These are phyloP conservation scores for Nysson spinosus DNA, from an alignment of 2,888 invertebrate species.

Conservation along the genomic window DNA sequence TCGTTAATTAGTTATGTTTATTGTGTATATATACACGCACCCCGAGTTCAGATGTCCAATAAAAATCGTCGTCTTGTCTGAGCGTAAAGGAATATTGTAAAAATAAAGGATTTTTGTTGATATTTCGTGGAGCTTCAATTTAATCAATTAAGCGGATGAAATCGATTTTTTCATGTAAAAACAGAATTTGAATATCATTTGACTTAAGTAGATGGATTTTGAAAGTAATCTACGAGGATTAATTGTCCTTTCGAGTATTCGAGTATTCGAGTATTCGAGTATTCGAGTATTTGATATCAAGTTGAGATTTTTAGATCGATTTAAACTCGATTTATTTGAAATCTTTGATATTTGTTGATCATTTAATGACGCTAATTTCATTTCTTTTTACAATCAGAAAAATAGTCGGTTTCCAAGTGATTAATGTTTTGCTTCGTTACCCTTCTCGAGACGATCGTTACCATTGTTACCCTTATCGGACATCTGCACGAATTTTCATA, in stretches of 20 bases:
- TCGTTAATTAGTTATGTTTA: constrained; percentile 57
- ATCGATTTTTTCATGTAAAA: no score
- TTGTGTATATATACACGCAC: constrained; percentile 33
- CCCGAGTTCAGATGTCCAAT: constrained; percentile 42
- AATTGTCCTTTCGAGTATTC: no score
- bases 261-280: no score
- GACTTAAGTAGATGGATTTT: no score
- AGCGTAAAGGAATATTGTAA: not conserved
- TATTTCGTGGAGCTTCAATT: not conserved
- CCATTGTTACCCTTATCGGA: constrained; percentile 38
- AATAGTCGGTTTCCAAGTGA: no score
- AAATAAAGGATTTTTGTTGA: not conserved
- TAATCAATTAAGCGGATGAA: not conserved
- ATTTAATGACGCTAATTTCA: no score
- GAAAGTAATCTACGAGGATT: no score
- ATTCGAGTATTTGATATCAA: no score
- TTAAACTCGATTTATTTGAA: not conserved
- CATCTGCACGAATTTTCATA: constrained; percentile 67
- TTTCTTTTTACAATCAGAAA: no score
- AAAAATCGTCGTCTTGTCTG: constrained; percentile 2
- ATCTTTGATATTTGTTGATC: not conserved
- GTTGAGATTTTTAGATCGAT: no score
- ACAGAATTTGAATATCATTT: no score
- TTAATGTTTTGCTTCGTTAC: not conserved
- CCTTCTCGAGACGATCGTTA: not conserved